A percentile compares a stretch with the other conserved stretches of the same genome.
Conservation (phyloP, 2,888 invertebrate species). For the Drosophila paramelanica region DNA sequence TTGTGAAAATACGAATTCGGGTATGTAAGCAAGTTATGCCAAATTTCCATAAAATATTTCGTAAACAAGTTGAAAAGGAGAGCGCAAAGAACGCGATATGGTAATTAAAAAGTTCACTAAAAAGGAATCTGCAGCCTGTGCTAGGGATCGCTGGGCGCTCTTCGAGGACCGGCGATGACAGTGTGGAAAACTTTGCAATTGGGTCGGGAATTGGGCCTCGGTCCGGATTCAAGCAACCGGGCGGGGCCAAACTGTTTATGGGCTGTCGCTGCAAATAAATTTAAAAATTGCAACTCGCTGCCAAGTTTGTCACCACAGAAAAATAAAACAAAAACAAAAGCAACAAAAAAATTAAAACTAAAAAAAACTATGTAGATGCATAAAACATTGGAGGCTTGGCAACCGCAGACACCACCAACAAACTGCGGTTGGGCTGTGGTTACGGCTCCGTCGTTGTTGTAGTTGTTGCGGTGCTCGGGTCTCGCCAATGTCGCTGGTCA, state of each 20-base stretch:
- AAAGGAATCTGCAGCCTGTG: conserved; percentile 23
- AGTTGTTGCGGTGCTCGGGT: conserved; percentile 8
- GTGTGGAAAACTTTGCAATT: conserved; percentile 59
- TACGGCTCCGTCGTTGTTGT: conserved; percentile 14
- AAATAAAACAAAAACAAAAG: conserved; percentile 17
- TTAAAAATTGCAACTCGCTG: conserved; percentile 70
- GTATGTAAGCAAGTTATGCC: conserved; percentile 49
- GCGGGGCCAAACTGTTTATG: conserved; percentile 43
- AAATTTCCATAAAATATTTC: conserved; percentile 58
- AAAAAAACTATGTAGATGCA: conserved; percentile 48
- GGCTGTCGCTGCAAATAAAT: conserved; percentile 60
- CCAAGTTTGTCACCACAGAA: conserved; percentile 74
- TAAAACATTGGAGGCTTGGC: conserved; percentile 53
- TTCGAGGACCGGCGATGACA: conserved; percentile 46
- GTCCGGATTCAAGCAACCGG: not conserved
- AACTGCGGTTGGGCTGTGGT: conserved; percentile 60
- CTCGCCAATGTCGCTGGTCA: conserved; percentile 59
- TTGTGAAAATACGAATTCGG: conserved; percentile 29
- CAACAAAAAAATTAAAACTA: conserved; percentile 10
- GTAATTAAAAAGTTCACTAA: conserved; percentile 70
- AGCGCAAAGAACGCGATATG: conserved; percentile 38
- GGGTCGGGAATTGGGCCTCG: conserved; percentile 36
- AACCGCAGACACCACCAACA: conserved; percentile 63
- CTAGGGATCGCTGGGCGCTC: conserved; percentile 17
- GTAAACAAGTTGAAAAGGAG: conserved; percentile 55